A percentile compares a stretch with the other conserved stretches of the same genome.
Conservation (phyloP, 2,888 invertebrate genomes). For the Nomada fabriciana region DNA sequence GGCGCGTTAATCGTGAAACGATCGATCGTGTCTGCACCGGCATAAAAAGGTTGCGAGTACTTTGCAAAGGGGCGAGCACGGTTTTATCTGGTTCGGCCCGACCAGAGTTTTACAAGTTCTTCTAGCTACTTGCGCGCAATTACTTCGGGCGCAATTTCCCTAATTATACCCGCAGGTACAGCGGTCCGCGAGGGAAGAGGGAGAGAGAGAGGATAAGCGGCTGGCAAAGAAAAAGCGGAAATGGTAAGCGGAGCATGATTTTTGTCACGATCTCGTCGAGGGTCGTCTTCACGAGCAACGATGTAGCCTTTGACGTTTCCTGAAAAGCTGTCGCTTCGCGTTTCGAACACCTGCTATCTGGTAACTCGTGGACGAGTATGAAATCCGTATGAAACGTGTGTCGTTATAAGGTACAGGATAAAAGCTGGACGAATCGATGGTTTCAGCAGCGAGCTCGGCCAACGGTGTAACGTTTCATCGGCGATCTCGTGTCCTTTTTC, state of each 20-base stretch:
- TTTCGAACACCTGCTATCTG: neutral
- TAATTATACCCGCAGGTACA: conserved; percentile 50
- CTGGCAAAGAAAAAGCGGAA: conserved; percentile 16
- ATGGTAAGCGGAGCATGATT: conserved; percentile 31
- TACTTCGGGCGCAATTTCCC: conserved; percentile 53
- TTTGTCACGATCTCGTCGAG: conserved; percentile 20
- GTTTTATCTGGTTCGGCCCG: conserved; percentile 9
- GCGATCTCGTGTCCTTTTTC: conserved; percentile 53
- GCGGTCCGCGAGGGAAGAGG: conserved; percentile 7
- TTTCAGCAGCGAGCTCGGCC: conserved; percentile 17
- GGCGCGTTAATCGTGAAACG: conserved; percentile 17
- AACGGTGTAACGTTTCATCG: conserved; percentile 41
- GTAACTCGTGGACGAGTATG: too few relatives aligned
- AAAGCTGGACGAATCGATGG: conserved; percentile 22
- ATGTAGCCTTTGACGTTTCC: conserved; percentile 16
- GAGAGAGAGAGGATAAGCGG: neutral
- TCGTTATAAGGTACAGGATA: neutral
- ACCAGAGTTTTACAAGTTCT: conserved; percentile 28
- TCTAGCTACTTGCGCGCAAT: conserved; percentile 34
- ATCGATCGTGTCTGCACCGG: conserved; percentile 9
- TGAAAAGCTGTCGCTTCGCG: neutral
- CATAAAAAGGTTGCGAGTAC: conserved; percentile 8
- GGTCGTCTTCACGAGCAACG: conserved; percentile 7
- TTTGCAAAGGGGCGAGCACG: neutral
- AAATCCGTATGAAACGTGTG: neutral